Conservation (phyloP, 2,888 invertebrate species). For the Acanthosepion lycidas region DNA sequence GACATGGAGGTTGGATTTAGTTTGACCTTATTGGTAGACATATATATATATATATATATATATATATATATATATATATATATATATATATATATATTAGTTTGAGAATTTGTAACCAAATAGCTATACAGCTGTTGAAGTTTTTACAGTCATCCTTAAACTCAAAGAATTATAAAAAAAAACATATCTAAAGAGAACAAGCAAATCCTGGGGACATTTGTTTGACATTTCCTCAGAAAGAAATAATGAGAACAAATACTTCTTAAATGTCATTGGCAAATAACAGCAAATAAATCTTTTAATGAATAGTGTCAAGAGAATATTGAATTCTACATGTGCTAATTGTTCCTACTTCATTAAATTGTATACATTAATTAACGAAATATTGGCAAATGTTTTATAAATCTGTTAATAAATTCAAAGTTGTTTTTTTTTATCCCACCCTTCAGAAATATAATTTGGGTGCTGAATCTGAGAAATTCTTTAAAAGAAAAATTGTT, state of each 20-base stretch:
- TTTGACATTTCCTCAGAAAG: not conserved
- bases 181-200: not conserved
- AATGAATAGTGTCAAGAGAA: not conserved
- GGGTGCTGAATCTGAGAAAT: not conserved
- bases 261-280: not conserved
- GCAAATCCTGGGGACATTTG: no score
- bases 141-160: not conserved
- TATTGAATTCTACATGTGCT: not conserved
- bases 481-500: not conserved
- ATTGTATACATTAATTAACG: no score
- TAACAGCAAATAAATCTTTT: not conserved
- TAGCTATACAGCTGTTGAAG: not conserved
- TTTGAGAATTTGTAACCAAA: no score
- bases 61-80: not conserved
- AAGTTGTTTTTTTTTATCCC: not conserved
- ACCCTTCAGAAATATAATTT: not conserved
- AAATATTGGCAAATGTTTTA: not conserved
- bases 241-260: not conserved
- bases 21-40: not conserved
- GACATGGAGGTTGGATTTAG: not conserved
- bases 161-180: not conserved
- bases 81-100: not conserved
- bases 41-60: not conserved
- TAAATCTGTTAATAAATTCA: not conserved
- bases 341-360: not conserved